A percentile compares a stretch with the other conserved stretches of the same genome.
Evolutionary conservation across 2,888 invertebrate genomes (phyloP).

Genomic region (Orthonevra nobilis): DNA sequence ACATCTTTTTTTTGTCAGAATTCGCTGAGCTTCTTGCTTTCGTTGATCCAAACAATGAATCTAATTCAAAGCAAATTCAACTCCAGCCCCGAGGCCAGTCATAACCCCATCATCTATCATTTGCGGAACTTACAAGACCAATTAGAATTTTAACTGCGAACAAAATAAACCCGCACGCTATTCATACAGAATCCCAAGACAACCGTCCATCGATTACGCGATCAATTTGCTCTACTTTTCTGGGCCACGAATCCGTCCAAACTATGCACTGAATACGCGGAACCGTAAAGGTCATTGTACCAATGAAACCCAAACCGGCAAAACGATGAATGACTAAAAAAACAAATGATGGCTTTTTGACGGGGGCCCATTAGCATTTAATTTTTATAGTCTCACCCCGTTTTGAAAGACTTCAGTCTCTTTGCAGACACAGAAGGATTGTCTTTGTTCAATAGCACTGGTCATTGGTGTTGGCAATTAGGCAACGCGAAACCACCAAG

Average conservation of each 20-base stretch:
- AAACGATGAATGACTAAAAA: constrained; percentile 24
- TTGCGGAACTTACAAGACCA: constrained; percentile 25
- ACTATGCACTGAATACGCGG: not conserved
- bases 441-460: not conserved
- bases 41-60: not conserved
- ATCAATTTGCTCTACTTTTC: constrained; percentile 19
- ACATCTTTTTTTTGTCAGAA: too few species aligned
- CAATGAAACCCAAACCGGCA: constrained; percentile 12
- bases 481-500: too few species aligned
- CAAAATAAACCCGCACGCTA: not conserved
- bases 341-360: constrained; percentile 28
- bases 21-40: constrained; percentile 1
- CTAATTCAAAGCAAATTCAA: not conserved
- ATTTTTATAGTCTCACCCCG: constrained; percentile 20
- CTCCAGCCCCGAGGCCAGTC: too few species aligned
- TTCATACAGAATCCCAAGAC: constrained; percentile 13
- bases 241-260: not conserved
- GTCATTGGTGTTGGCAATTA: not conserved
- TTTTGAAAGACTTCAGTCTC: constrained; percentile 9
- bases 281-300: constrained; percentile 27
- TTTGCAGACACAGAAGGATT: not conserved
- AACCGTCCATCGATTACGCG: constrained; percentile 17
- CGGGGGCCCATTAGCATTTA: constrained; percentile 30
- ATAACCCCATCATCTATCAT: constrained; percentile 5
- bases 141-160: constrained; percentile 17